Conservation (phyloP, 2,888 invertebrate genomes). For the Agrotis ipsilon region DNA sequence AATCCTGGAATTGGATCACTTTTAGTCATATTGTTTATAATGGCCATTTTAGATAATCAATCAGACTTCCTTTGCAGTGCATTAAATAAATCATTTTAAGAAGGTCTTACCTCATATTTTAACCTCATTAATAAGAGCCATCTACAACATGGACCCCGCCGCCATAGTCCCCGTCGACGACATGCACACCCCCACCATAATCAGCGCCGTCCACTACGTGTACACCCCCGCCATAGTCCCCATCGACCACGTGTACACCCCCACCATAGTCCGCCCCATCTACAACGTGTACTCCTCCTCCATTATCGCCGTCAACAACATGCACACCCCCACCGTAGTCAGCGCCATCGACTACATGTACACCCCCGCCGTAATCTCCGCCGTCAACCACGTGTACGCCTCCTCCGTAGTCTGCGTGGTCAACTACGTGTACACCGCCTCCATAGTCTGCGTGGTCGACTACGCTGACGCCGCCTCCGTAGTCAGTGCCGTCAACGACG, state of each 20-base stretch:
- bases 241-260: conserved; percentile 55
- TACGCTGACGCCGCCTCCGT: too few relatives aligned
- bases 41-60: too few relatives aligned
- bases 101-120: neutral
- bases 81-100: too few relatives aligned
- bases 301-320: neutral
- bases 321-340: conserved; percentile 57
- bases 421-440: conserved; percentile 6
- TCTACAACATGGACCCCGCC: conserved; percentile 30
- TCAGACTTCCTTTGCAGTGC: too few relatives aligned
- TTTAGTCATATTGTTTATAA: too few relatives aligned
- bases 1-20: too few relatives aligned
- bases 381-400: neutral
- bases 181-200: conserved; percentile 43
- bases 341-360: conserved; percentile 49
- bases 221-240: conserved; percentile 50
- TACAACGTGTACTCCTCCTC: conserved; percentile 12
- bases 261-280: conserved; percentile 47
- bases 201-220: conserved; percentile 48
- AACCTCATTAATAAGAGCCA: neutral
- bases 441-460: too few relatives aligned
- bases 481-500: conserved; percentile 35
- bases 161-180: conserved; percentile 56
- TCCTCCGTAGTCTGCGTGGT: neutral
- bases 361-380: conserved; percentile 16